A percentile compares a stretch with the other conserved stretches of the same genome.
Evolutionary conservation across 2,113 vertebrate species (phyloP).

Genomic region (Dinomys branickii): DNA sequence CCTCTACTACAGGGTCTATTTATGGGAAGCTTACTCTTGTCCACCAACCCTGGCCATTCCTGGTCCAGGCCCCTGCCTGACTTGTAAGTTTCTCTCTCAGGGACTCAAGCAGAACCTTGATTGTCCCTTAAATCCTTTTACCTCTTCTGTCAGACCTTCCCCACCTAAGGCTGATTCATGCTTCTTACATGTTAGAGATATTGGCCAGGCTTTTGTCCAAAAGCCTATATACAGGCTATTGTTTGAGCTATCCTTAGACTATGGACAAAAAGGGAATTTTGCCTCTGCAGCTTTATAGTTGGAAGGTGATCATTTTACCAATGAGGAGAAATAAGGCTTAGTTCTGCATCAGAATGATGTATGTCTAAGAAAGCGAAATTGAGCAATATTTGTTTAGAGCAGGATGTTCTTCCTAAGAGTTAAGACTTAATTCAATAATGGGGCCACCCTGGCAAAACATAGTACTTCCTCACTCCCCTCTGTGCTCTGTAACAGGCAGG

Average conservation of each 20-base stretch:
- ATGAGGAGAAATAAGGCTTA: not conserved
- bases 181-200: not conserved
- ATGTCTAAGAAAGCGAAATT: not conserved
- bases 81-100: not conserved
- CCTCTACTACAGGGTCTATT: fast-evolving
- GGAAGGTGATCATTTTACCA: not conserved
- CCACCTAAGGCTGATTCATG: not conserved
- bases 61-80: not conserved
- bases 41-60: not conserved
- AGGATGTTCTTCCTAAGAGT: not conserved
- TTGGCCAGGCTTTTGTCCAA: not conserved
- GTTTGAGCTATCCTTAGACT: not conserved
- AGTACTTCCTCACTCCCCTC: not conserved
- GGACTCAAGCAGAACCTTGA: not conserved
- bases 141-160: not conserved
- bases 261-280: not conserved
- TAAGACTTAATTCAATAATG: not conserved
- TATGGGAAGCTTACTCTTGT: not conserved
- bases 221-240: not conserved
- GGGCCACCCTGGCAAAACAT: not conserved
- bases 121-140: not conserved
- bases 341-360: not conserved
- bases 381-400: not conserved
- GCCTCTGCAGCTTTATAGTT: not conserved
- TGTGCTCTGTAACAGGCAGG: not conserved